phyloP scores from a whole-genome alignment of 2,113 vertebrate genomes.

The Collichthys lucidus region DNA sequence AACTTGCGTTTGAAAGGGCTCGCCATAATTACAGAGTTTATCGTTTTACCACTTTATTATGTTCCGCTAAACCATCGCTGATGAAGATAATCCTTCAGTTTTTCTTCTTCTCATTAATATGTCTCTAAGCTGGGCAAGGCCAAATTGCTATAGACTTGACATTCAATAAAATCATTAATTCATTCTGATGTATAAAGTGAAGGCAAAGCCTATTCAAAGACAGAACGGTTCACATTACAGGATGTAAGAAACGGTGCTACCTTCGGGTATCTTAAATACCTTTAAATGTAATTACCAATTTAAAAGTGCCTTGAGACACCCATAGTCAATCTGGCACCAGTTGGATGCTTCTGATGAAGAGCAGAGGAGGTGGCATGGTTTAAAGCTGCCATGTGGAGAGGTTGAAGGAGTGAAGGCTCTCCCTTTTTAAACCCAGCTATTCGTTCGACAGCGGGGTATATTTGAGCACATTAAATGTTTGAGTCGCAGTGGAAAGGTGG shows the following conservation, averaged over 20 bases:
- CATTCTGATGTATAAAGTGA: slow-evolving; percentile 5
- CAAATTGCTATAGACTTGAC: not conserved
- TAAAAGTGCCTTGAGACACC: slow-evolving; percentile 10
- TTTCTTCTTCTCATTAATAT: not conserved
- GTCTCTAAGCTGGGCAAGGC: slow-evolving; percentile 1
- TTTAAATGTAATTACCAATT: slow-evolving; percentile 21
- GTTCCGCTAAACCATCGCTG: not conserved
- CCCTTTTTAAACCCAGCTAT: slow-evolving; percentile 7
- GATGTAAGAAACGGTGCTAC: not conserved
- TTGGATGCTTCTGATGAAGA: slow-evolving; percentile 23
- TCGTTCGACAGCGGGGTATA: slow-evolving; percentile 6
- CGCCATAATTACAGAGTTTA: not conserved
- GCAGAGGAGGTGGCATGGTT: not conserved
- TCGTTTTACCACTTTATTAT: not conserved
- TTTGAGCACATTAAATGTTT: slow-evolving; percentile 45
- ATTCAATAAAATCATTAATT: slow-evolving; percentile 23
- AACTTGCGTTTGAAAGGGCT: not conserved
- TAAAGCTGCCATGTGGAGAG: not conserved
- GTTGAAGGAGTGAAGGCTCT: not conserved
- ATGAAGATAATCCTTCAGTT: not conserved
- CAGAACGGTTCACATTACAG: slow-evolving; percentile 7
- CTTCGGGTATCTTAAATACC: slow-evolving; percentile 5
- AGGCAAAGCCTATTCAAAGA: not conserved
- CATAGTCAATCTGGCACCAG: slow-evolving; percentile 11
- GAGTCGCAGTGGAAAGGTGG: slow-evolving; percentile 30